Conservation (phyloP, 1,140 invertebrate species). For the Steinernema khuongi region DNA sequence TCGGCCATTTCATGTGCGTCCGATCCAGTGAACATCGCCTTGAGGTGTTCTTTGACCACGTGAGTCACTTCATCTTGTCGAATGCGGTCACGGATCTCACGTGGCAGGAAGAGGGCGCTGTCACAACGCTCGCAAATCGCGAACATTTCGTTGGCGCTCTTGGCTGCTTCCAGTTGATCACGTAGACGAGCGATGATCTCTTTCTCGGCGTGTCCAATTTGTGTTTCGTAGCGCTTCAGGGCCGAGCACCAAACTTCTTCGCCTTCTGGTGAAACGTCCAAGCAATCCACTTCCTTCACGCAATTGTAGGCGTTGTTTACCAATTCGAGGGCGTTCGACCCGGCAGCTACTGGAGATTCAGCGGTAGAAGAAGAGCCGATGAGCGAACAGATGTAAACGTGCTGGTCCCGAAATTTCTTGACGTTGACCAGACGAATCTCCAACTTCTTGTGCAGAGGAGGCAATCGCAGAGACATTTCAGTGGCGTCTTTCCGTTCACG, state of each 20-base stretch:
- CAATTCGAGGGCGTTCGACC: conserved; percentile 68
- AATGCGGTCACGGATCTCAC: conserved; percentile 95
- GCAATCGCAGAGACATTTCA: conserved; percentile 67
- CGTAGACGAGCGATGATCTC: conserved; percentile 89
- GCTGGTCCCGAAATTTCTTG: conserved; percentile 84
- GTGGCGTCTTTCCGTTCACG: conserved; percentile 89
- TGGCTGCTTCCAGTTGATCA: conserved; percentile 92
- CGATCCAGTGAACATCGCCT: no score
- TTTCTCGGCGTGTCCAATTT: conserved; percentile 93
- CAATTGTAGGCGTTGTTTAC: conserved; percentile 96
- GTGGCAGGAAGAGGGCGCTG: conserved; percentile 94
- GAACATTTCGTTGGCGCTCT: conserved; percentile 99
- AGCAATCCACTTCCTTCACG: conserved; percentile 94
- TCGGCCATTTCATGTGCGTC: no score
- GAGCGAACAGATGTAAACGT: conserved; percentile 91
- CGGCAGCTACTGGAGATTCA: conserved; percentile 58
- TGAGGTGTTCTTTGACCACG: no score
- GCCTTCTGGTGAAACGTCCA: conserved; percentile 93
- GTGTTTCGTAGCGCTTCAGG: conserved; percentile 85
- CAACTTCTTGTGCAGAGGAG: conserved; percentile 81
- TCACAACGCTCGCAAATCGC: conserved; percentile 94
- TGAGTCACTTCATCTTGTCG: no score
- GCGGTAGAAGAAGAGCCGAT: conserved; percentile 64
- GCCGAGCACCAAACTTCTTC: conserved; percentile 94
- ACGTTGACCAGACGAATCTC: conserved; percentile 93